Evolutionary conservation across 2,888 invertebrate genomes (phyloP), one percentile per base, ranked within the genome.

Genomic region (Oxycera nigricornis): DNA sequence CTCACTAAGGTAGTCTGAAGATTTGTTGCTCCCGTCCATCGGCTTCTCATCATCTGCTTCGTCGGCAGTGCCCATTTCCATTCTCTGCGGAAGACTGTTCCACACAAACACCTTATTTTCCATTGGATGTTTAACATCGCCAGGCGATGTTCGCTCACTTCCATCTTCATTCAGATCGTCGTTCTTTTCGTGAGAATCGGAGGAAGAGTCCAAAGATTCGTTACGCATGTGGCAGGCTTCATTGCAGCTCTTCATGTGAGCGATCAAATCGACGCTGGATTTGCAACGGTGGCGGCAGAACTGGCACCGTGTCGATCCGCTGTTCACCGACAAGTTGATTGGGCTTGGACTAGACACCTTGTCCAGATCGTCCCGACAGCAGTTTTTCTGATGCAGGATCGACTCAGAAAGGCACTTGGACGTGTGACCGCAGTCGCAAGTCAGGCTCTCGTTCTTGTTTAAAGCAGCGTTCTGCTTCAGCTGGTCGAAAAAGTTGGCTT

Each of bases 231-330:
- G 81, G 2, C 80, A 81, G 57, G 89, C 88, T 79, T 88, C 90
- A 6, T 85, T 85, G 81, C 95, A 95, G 41, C 89, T 90, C 84
- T 91, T 90, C 83, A 94, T 86, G 82, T 95, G 95, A 75, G 90
- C 86, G 77, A 91, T 87, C 62, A 95, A 87, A 85, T 94, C 95
- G 2, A 90, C 89, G 79, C 93, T 93, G 28, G 93, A 93, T 86
- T 95, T 95, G 84, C 94, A 95, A 76, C 94, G 89, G 83, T 94
- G 94, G 77, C 94, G 89, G 83, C 95, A 95, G 82, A 92, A 91
- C 84, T 94, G 94, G 82, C 95, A 95, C 75, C 95, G 89, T 67
- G 93, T 92, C 14, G 94, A 92, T 77, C 91, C 90, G 59, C 72
- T 76, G 74, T 79, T 78, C 1, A 83, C 82, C 17, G 85, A 84